These are phyloP conservation scores for Scarus forsteni DNA, from an alignment of 2,797 vertebrate species.

Conservation along the genomic window DNA sequence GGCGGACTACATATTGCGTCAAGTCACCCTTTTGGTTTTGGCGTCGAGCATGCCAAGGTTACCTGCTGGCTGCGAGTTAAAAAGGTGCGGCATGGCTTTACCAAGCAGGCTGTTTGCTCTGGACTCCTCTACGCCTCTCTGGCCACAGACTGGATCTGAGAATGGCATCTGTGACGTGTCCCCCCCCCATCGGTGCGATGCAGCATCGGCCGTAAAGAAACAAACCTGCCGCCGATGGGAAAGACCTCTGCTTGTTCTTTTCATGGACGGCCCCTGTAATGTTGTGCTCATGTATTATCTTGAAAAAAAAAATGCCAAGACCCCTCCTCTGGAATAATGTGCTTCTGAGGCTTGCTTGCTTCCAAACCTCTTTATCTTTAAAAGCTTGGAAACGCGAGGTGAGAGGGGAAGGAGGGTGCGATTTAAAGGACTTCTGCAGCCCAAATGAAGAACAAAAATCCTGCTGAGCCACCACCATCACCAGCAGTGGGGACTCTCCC, in stretches of 20 bases:
- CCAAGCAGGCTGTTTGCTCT: slow-evolving; percentile 49
- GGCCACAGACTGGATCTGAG: slow-evolving; percentile 61
- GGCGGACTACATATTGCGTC: slow-evolving; percentile 41
- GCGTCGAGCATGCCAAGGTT: slow-evolving; percentile 58
- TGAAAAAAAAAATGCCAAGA: slow-evolving; percentile 75
- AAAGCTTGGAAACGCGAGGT: slow-evolving; percentile 54
- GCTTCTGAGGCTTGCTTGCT: slow-evolving; percentile 65
- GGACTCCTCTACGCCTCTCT: slow-evolving; percentile 28
- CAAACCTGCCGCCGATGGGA: slow-evolving; percentile 41
- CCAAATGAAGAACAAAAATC: slow-evolving; percentile 46
- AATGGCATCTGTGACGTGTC: slow-evolving; percentile 45
- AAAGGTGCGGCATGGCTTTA: slow-evolving; percentile 69
- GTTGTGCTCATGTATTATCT: slow-evolving; percentile 74
- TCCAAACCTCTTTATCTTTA: slow-evolving; percentile 58
- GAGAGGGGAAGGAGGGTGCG: slow-evolving; percentile 22
- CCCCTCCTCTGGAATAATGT: slow-evolving; percentile 64
- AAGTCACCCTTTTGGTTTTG: slow-evolving; percentile 53
- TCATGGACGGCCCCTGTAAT: slow-evolving; percentile 69
- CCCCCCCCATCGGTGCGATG: slow-evolving; percentile 30
- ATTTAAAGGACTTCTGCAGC: slow-evolving; percentile 45
- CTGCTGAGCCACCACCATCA: slow-evolving; percentile 44
- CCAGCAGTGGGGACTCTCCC: slow-evolving; percentile 55
- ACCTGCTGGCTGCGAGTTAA: slow-evolving; percentile 58
- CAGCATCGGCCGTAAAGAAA: slow-evolving; percentile 50
- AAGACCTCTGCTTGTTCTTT: slow-evolving; percentile 44